A percentile compares a stretch with the other conserved stretches of the same genome.
phyloP scores from a whole-genome alignment of 1,140 invertebrate species.

The Conus betulinus region DNA sequence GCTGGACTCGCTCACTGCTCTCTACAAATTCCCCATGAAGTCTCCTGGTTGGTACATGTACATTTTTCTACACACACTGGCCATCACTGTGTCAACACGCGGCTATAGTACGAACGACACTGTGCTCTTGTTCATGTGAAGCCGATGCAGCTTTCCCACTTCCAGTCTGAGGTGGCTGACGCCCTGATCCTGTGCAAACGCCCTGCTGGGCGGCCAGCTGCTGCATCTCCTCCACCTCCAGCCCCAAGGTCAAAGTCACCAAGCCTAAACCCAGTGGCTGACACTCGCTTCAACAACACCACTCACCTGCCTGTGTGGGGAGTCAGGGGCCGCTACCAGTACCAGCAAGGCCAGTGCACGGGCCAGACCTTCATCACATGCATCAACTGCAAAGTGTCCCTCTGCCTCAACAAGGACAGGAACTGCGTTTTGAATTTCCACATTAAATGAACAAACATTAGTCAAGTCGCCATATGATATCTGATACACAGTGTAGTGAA shows the following conservation, averaged over 20 bases:
- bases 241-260: background rate
- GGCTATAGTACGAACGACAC: conserved; percentile 58
- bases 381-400: too few species aligned
- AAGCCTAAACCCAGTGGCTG: background rate
- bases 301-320: background rate
- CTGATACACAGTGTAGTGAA: too few species aligned
- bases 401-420: too few species aligned
- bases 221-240: background rate
- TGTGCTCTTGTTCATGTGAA: conserved; percentile 14
- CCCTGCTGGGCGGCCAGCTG: background rate
- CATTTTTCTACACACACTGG: conserved; percentile 63
- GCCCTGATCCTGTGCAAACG: background rate
- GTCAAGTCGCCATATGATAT: too few species aligned
- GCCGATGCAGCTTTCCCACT: background rate
- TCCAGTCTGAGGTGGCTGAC: background rate
- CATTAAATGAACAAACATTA: too few species aligned
- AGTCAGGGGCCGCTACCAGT: background rate
- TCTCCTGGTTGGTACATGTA: conserved; percentile 66
- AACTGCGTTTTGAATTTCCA: too few species aligned
- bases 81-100: conserved; percentile 65
- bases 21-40: conserved; percentile 61
- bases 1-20: conserved; percentile 56
- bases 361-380: conserved; percentile 27
- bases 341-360: background rate
- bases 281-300: background rate